Conservation (phyloP, 1,140 invertebrate genomes). For the Caenorhabditis briggsae region DNA sequence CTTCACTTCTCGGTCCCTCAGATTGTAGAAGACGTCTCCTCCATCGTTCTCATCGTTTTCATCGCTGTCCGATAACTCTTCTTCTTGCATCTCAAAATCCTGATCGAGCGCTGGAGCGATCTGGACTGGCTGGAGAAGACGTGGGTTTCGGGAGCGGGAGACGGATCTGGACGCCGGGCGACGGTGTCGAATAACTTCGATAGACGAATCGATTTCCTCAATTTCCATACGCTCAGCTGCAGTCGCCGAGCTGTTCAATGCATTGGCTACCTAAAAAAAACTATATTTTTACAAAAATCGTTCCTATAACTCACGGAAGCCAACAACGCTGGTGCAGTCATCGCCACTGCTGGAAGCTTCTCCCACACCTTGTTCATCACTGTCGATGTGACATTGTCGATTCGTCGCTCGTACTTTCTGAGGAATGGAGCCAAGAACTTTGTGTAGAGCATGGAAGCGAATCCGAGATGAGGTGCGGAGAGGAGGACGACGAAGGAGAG, state of each 20-base stretch:
- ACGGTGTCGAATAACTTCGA: background rate
- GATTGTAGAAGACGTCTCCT: background rate
- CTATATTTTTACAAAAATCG: background rate
- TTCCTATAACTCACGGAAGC: background rate
- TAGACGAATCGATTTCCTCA: background rate
- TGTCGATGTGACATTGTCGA: background rate
- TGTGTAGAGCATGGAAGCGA: slow-evolving; percentile 13
- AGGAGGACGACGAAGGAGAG: slow-evolving; percentile 27
- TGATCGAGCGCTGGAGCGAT: background rate
- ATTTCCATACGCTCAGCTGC: background rate
- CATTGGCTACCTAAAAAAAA: background rate
- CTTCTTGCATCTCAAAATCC: slow-evolving; percentile 33
- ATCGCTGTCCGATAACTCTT: background rate
- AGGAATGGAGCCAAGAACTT: slow-evolving; percentile 38
- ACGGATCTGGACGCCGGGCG: background rate
- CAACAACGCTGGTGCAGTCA: slow-evolving; percentile 16
- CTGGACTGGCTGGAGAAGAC: background rate
- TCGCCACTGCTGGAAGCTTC: background rate
- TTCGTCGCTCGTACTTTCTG: slow-evolving; percentile 21
- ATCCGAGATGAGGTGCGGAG: background rate
- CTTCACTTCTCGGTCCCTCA: background rate
- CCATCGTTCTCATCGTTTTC: background rate
- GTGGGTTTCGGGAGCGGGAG: background rate
- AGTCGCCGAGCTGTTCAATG: background rate
- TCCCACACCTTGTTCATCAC: background rate